Percentiles rank a stretch among this genome's conserved stretches.
These are phyloP conservation scores for Drosophila stalkeri DNA, from an alignment of 2,888 invertebrate genomes.

Conservation along the genomic window DNA sequence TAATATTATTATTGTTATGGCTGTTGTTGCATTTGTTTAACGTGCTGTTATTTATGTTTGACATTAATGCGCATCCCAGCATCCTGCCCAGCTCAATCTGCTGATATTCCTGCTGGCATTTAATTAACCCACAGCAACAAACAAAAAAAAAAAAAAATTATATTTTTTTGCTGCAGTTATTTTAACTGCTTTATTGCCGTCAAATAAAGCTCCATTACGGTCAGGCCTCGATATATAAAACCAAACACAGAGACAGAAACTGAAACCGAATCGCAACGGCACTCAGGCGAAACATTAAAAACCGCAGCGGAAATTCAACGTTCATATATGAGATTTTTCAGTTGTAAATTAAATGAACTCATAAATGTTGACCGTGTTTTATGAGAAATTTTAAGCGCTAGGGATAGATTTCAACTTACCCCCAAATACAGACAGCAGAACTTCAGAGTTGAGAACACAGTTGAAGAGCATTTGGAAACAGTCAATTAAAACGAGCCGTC, in stretches of 20 bases:
- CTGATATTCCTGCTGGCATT: constrained; percentile 31
- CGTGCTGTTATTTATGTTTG: constrained; percentile 64
- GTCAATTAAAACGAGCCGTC: constrained; percentile 47
- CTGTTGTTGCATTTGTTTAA: constrained; percentile 55
- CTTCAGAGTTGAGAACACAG: not conserved
- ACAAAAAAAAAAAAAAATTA: too few relatives aligned
- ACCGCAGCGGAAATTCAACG: constrained; percentile 41
- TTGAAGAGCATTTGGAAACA: constrained; percentile 15
- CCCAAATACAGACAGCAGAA: not conserved
- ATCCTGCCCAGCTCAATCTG: constrained; percentile 13
- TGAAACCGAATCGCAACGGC: constrained; percentile 50
- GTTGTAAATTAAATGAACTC: constrained; percentile 36
- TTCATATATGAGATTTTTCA: constrained; percentile 33
- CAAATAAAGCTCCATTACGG: constrained; percentile 58
- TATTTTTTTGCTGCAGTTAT: constrained; percentile 35
- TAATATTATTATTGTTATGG: constrained; percentile 46
- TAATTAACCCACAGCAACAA: constrained; percentile 65
- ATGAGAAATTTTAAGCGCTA: constrained; percentile 40
- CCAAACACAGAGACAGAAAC: constrained; percentile 22
- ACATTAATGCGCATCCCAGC: constrained; percentile 56
- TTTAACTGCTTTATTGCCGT: constrained; percentile 49
- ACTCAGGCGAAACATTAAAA: constrained; percentile 54
- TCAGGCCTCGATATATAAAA: constrained; percentile 25
- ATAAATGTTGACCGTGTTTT: constrained; percentile 47
- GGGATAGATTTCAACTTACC: constrained; percentile 5